Evolutionary conservation across 2,113 vertebrate species (phyloP), one percentile per base, ranked within the genome.

Genomic region (Melanostigma gelatinosum): DNA sequence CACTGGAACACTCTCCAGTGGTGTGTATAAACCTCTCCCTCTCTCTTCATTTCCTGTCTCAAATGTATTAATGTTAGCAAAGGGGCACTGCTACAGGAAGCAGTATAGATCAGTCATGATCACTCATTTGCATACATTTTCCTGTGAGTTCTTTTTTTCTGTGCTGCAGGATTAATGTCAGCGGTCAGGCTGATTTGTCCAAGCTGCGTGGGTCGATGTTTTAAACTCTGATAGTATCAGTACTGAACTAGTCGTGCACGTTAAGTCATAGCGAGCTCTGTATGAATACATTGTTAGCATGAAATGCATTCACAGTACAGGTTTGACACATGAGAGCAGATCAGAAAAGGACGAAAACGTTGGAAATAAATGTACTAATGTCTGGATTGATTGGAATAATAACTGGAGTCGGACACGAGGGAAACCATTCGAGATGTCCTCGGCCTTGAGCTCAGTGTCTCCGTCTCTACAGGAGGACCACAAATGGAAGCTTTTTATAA

Each of bases 341-440:
- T 32, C 57, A 70, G 52, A 63, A 82, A 20, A 55, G 8, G 72
- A 81, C 8, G 0, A 48, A 54, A 74, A 68, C 13, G 11, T 50
- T 22, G 24, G 68, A 61, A 63, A 66, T 20, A 29, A 70, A 84
- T 77, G 11, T 1, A 63, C 82, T 55, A 15, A 76, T 48, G 73
- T 18, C 44, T 73, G 80, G 55, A 85, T 22, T 86, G 69, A 80
- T 27, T 85, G 84, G 77, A 78, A 69, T 80, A 80, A 77, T 61
- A 68, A 82, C 29, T 70, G 64, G 54, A 78, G 50, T 83, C n/a
- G 80, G 64, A 75, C 46, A 67, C 62, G 5, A 80, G 48, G 50
- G 16, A 72, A 77, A 72, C 4, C 13, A 29, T 68, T 0, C 61
- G 0, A 40, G 7, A 22, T 68, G 58, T 64, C 10, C 24, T 75